phyloP scores from a whole-genome alignment of 64 coral and sea anemone species.

The Montipora sp. region DNA sequence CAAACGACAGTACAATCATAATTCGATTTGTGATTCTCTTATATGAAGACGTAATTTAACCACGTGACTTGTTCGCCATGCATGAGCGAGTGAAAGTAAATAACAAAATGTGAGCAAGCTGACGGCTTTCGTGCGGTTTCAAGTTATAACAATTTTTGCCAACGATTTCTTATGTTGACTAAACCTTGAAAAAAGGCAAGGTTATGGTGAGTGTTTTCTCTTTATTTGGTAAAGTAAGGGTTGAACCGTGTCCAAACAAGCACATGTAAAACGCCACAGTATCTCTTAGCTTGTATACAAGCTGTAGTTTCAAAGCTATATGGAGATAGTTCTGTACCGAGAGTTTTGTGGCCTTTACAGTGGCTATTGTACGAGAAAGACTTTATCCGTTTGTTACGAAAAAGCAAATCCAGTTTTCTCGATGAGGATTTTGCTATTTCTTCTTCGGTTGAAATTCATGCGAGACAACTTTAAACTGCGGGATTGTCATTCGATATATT shows the following conservation, averaged over 20 bases:
- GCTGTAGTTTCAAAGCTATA: too few relatives aligned
- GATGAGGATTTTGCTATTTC: neutral
- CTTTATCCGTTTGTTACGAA: neutral
- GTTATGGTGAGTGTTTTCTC: conserved; percentile 26
- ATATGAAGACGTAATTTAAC: neutral
- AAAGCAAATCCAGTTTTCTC: neutral
- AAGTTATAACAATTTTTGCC: neutral
- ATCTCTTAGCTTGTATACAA: too few relatives aligned
- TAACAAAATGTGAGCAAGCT: neutral
- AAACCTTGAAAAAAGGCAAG: neutral
- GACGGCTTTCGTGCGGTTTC: neutral
- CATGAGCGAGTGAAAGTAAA: conserved; percentile 18
- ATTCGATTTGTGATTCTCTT: conserved; percentile 15
- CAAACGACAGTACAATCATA: neutral
- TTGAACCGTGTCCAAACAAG: too few relatives aligned
- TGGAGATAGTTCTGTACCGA: too few relatives aligned
- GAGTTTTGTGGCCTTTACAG: neutral
- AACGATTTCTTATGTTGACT: neutral
- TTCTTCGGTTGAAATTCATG: neutral
- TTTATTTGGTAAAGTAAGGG: neutral
- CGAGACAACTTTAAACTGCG: neutral
- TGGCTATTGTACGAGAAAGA: neutral
- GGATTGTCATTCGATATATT: conserved; percentile 16
- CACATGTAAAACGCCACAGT: too few relatives aligned
- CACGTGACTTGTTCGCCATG: conserved; percentile 50